phyloP scores from a whole-genome alignment of 37 sponge, comb jelly and placozoan species.

The Sycon ciliatum region DNA sequence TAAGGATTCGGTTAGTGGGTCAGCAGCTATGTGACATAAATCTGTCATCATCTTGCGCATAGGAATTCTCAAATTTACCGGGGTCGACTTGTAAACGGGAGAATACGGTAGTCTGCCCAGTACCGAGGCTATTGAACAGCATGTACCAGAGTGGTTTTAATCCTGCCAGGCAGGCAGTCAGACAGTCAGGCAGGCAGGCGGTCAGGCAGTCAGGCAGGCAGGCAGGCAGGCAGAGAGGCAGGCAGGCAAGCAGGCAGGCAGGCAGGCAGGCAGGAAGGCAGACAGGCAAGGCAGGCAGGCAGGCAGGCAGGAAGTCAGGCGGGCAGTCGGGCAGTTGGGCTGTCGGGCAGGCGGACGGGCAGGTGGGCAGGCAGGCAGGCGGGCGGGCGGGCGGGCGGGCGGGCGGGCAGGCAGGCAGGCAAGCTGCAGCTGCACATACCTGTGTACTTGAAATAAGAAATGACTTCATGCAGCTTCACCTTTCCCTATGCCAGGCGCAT shows the following conservation, averaged over 20 bases:
- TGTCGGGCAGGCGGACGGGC: not conserved
- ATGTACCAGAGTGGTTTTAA: too few relatives aligned
- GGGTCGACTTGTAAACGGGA: too few relatives aligned
- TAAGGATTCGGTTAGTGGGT: too few relatives aligned
- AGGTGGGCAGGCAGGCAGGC: not conserved
- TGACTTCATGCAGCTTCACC: too few relatives aligned
- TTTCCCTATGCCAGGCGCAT: too few relatives aligned
- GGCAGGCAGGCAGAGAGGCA: not conserved
- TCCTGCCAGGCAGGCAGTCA: not conserved
- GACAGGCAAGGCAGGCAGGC: slow-evolving; percentile 1
- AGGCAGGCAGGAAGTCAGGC: not conserved
- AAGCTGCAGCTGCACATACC: too few relatives aligned
- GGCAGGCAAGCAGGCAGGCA: not conserved
- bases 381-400: not conserved
- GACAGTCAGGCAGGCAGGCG: not conserved
- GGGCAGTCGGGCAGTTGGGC: not conserved
- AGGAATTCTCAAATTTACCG: too few relatives aligned
- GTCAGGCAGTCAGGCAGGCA: not conserved
- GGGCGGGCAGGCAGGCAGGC: not conserved
- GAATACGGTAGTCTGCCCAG: too few relatives aligned
- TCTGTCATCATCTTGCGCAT: too few relatives aligned
- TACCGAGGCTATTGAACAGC: too few relatives aligned
- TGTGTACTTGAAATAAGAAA: too few relatives aligned
- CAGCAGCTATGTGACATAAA: too few relatives aligned
- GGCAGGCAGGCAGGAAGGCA: not conserved